Conservation (phyloP, 2,797 vertebrate genomes). For the Miichthys miiuy region DNA sequence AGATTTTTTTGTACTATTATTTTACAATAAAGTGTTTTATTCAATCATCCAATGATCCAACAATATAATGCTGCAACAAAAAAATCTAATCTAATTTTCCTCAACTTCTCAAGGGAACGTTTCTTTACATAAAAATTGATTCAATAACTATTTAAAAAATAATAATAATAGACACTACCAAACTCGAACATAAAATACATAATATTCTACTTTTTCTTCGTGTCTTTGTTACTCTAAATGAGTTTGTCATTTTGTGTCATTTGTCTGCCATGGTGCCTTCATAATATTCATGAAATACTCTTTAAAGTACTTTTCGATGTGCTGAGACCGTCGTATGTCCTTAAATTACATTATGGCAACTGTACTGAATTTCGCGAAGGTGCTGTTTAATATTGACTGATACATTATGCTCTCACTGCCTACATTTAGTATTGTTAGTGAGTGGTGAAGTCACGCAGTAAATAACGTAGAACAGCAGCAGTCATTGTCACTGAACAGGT, state of each 20-base stretch:
- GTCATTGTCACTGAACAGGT: neutral
- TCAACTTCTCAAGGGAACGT: neutral
- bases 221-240: constrained; percentile 12
- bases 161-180: neutral
- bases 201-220: too few relatives aligned
- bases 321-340: constrained; percentile 7
- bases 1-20: neutral
- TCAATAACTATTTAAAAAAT: neutral
- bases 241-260: constrained; percentile 21
- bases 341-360: neutral
- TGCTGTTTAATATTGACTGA: constrained; percentile 15
- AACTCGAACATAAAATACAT: neutral
- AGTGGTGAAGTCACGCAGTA: neutral
- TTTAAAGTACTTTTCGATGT: constrained; percentile 2
- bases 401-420: neutral
- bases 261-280: constrained; percentile 4
- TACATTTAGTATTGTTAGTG: constrained; percentile 5
- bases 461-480: neutral
- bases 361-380: constrained; percentile 3
- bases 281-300: constrained; percentile 24
- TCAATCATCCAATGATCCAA: neutral
- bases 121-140: neutral
- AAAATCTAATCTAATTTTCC: neutral
- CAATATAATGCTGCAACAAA: constrained; percentile 4
- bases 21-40: constrained; percentile 5